Evolutionary conservation across 1,140 invertebrate genomes (phyloP), one percentile per base, ranked within the genome.

Genomic region (Drosophila novamexicana): DNA sequence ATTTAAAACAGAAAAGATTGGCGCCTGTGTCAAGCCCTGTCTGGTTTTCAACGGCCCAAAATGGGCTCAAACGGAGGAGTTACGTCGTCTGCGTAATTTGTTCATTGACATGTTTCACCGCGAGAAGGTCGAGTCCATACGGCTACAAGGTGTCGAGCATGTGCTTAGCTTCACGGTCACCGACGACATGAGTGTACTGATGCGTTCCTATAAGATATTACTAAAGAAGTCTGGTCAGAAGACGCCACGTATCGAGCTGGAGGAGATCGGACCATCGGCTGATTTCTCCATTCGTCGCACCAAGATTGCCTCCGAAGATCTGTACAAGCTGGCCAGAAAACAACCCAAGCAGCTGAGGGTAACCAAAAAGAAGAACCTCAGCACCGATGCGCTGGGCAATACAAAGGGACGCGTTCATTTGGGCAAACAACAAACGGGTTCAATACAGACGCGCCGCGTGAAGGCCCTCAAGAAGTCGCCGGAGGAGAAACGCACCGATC

Each of bases 31-130:
- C 0, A 99, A 99, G 93, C 98, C 99, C 4, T 97, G 98, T 88
- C 92, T 99, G 9, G 88, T 99, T 16, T 99, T 99, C 85, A 96
- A 97, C 93, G 99, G 99, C n/a, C 96, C 98, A 64, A 93, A 95
- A 12, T 99, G 98, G 95, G 96, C 98, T 36, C 94, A 95, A 72
- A 95, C 95, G 70, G 94, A 96, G 52, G 96, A 98, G 65, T 94
- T 97, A 62, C 95, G 95, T 69, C 94, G 97, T 77, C 93, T 99
- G 7, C 98, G 98, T 84, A 99, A 97, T 92, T 91, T 99, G 14
- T 94, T 99, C 63, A 94, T 96, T 81, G 98, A 99, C 93, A 97
- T 98, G 93, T 99, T 99, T 92, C 95, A 98, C 78, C 96, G 98
- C 61, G 97, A 98, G 91, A 94, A 95, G 77, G 94, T 97, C 0